Conservation (phyloP, 2,113 vertebrate genomes). For the Arizona elegans region DNA sequence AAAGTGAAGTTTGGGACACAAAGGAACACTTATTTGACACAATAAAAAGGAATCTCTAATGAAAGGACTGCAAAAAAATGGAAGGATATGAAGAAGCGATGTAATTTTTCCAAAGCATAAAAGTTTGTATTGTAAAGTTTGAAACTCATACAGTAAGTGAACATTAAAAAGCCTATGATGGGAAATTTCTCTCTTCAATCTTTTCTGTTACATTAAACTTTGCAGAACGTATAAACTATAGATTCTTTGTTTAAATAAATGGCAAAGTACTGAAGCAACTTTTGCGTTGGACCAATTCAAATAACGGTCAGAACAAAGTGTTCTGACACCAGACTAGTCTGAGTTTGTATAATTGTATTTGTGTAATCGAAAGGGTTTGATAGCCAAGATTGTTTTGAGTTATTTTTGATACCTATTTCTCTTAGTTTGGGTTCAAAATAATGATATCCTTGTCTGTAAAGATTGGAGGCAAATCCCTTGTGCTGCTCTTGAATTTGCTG, state of each 20-base stretch:
- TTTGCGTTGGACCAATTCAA: background rate
- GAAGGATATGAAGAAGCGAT: background rate
- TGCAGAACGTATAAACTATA: background rate
- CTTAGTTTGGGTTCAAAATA: background rate
- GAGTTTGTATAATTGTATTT: background rate
- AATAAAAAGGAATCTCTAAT: conserved; percentile 11
- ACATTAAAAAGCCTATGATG: background rate
- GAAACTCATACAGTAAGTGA: background rate
- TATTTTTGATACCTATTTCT: background rate
- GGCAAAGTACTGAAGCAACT: background rate
- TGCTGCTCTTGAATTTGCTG: background rate
- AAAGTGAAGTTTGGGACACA: conserved; percentile 12
- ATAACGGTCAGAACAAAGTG: background rate
- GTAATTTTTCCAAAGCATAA: background rate
- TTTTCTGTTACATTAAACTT: background rate
- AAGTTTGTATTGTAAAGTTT: conserved; percentile 15
- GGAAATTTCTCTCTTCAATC: conserved; percentile 15
- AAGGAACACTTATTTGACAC: conserved; percentile 16
- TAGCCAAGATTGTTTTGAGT: background rate
- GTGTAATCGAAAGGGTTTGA: background rate
- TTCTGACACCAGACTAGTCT: background rate
- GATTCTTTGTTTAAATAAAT: background rate
- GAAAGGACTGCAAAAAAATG: conserved; percentile 24
- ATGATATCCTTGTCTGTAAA: background rate
- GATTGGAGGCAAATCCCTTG: background rate